These are phyloP conservation scores for Oncorhynchus mykiss DNA, from an alignment of 2,113 vertebrate genomes.

Conservation along the genomic window DNA sequence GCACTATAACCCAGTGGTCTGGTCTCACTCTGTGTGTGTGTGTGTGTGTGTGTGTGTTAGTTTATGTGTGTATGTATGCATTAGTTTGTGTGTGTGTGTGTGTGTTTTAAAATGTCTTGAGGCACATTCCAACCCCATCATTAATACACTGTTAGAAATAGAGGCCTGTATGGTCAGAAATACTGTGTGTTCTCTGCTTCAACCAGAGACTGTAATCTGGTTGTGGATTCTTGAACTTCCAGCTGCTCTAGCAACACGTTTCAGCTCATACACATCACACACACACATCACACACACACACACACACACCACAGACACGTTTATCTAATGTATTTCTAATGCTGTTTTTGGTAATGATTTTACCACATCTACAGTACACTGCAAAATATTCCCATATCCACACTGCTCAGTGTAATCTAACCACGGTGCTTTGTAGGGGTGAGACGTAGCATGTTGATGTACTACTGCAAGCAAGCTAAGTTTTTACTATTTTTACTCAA, in stretches of 20 bases:
- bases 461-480: neutral
- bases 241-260: neutral
- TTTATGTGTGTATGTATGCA: no score
- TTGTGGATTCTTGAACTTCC: slow-evolving; percentile 9
- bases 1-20: slow-evolving; percentile 28
- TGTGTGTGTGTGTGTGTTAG: neutral
- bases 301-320: neutral
- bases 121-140: slow-evolving; percentile 56
- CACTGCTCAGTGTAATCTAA: neutral
- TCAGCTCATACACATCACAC: neutral
- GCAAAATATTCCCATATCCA: neutral
- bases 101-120: slow-evolving; percentile 13
- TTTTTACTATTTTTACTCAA: no score
- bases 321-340: slow-evolving; percentile 2
- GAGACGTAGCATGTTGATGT: slow-evolving; percentile 2
- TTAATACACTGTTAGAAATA: slow-evolving; percentile 62
- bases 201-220: slow-evolving; percentile 42
- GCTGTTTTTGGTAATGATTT: slow-evolving; percentile 20
- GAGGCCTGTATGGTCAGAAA: slow-evolving; percentile 41
- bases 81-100: neutral
- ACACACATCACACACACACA: neutral
- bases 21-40: slow-evolving; percentile 19
- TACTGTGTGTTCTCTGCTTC: slow-evolving; percentile 23
- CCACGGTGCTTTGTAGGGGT: slow-evolving; percentile 10
- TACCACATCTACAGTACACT: neutral